Evolutionary conservation across 2,797 vertebrate species (phyloP), one percentile per base, ranked within the genome.

Genomic region (Esox masquinongy): DNA sequence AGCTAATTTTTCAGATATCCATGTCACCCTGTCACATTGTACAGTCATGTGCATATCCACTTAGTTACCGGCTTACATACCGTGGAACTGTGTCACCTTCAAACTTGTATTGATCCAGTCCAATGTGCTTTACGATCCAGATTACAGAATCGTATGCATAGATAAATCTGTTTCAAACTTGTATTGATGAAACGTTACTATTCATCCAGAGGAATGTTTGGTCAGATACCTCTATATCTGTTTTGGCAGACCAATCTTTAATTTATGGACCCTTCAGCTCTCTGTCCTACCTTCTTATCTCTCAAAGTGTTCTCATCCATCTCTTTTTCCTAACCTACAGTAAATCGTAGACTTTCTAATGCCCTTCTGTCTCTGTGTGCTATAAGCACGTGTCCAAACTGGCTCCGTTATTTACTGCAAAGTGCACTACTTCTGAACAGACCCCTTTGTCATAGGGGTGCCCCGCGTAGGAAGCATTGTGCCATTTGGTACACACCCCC

Each of bases 131-230:
- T 56, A 56, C 53, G n/a, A 19, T 56, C 19, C n/a, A 56, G n/a
- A n/a, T 22, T n/a, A 56, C n/a, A 9, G 53, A 56, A 22, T 56
- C 0, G 19, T n/a, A n/a, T 56, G 53, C 19, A 8, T n/a, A 56
- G 53, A 56, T 56, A 56, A 53, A 53, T 53, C 51, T 53, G 51
- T 53, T 53, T 53, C 51, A 53, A 53, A 53, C 51, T 8, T 53
- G 4, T 53, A 53, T 53, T 53, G 51, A 53, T 8, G 7, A 5
- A 53, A 8, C 19, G 5, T 53, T 53, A 53, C 17, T 17, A 7
- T n/a, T 53, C 51, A 19, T 17, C 19, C 19, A 19, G n/a, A 1
- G 1, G 17, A 53, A n/a, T n/a, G 16, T 53, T 17, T 53, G 5
- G 5, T 43, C 39, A 43, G 39, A 43, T 43, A 43, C 39, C 39